Conservation (phyloP, 2,113 vertebrate species). For the Chloroceryle aenea region DNA sequence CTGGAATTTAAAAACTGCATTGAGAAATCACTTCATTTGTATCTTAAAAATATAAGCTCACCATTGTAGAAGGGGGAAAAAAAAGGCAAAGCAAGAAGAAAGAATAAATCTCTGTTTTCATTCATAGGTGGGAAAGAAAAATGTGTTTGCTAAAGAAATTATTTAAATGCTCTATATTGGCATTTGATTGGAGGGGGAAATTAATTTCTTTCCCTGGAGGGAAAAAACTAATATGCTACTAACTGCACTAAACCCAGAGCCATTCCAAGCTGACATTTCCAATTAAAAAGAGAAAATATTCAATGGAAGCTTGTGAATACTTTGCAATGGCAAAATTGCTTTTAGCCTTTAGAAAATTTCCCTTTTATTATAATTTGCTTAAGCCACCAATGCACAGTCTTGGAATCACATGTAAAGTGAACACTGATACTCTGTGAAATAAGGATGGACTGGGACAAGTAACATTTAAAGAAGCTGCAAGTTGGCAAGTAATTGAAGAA, state of each 20-base stretch:
- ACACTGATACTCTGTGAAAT: neutral
- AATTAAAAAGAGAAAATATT: constrained; percentile 58
- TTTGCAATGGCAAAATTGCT: neutral
- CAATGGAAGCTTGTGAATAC: neutral
- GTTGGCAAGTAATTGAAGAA: neutral
- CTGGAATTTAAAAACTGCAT: neutral
- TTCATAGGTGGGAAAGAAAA: neutral
- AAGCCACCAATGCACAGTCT: neutral
- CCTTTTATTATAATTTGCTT: neutral
- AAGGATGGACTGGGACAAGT: neutral
- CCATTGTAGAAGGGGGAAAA: neutral
- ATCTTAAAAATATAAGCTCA: neutral
- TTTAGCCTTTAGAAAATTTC: neutral
- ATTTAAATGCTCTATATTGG: neutral
- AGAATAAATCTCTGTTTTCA: constrained; percentile 2
- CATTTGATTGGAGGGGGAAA: constrained; percentile 12
- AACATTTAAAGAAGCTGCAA: neutral
- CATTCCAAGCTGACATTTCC: constrained; percentile 15
- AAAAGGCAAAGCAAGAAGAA: neutral
- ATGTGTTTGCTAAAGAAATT: neutral
- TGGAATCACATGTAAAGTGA: neutral
- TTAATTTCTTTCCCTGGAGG: neutral
- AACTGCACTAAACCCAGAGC: neutral
- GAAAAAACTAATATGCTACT: neutral
- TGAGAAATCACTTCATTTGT: constrained; percentile 22